Conservation (phyloP, 1,140 invertebrate species). For the Ceratina calcarata region DNA sequence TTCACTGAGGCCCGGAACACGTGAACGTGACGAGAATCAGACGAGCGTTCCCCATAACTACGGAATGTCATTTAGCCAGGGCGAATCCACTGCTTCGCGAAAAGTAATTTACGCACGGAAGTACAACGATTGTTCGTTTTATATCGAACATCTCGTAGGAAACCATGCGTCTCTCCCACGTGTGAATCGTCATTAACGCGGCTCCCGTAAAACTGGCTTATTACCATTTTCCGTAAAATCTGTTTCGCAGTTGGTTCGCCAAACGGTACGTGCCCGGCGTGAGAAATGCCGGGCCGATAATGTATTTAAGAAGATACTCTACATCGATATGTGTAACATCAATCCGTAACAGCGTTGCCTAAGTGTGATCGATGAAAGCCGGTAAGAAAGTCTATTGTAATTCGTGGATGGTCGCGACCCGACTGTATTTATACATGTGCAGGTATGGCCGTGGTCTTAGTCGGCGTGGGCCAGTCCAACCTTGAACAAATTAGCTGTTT, state of each 20-base stretch:
- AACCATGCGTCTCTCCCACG: not conserved
- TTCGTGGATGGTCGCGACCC: slow-evolving; percentile 78
- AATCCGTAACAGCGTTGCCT: slow-evolving; percentile 77
- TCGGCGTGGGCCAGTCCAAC: slow-evolving; percentile 71
- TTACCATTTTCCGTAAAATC: not conserved
- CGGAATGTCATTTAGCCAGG: not conserved
- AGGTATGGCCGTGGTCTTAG: slow-evolving; percentile 75
- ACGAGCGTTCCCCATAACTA: slow-evolving; percentile 4
- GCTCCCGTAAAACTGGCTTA: not conserved
- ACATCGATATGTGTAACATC: slow-evolving; percentile 73
- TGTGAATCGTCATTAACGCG: too few relatives aligned
- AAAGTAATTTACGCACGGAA: slow-evolving; percentile 13
- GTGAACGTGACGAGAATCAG: slow-evolving; percentile 66
- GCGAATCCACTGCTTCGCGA: not conserved
- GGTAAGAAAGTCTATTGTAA: slow-evolving; percentile 81
- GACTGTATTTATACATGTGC: slow-evolving; percentile 81
- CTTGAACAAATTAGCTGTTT: slow-evolving; percentile 70
- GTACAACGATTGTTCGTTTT: not conserved
- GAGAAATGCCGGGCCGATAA: not conserved
- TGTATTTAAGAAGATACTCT: slow-evolving; percentile 36
- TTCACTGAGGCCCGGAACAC: slow-evolving; percentile 69
- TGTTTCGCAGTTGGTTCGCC: not conserved
- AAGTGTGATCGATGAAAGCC: slow-evolving; percentile 79
- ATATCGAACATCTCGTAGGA: not conserved
- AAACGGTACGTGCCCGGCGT: not conserved